Evolutionary conservation across 2,797 vertebrate genomes (phyloP), one percentile per base, ranked within the genome.

Genomic region (Basileuterus tristriatus): DNA sequence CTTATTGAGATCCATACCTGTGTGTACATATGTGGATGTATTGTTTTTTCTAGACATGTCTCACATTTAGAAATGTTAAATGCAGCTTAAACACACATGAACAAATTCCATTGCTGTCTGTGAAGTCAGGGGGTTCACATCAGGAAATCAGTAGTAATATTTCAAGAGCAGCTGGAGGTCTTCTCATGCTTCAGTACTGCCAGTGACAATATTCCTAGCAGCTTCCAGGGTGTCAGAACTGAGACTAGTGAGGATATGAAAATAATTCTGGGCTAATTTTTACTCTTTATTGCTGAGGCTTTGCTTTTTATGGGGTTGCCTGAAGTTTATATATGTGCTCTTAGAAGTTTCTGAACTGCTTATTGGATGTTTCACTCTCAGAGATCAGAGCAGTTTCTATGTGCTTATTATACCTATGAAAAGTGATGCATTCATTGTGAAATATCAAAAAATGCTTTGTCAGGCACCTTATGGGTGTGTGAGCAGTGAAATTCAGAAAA

Each of bases 121-220:
- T 32, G 50, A 89, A 92, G 69, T 86, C 47, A 74, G 52, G 12
- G 27, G 70, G 55, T 71, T 94, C 91, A 84, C 76, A 91, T 76
- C 84, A 96, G 82, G 76, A 92, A 79, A 84, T 84, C 69, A 69
- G 46, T 43, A 39, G 47, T 68, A 89, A 87, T 93, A 91, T 87
- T 89, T 92, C 87, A 85, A 81, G 64, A 92, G 58, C 82, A 95
- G 87, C 82, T 96, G 92, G 90, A 91, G 29, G 46, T 89, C 59
- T 93, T 87, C 81, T 84, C 23, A 24, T 83, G 36, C 83, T 94
- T 93, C 72, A 46, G 32, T 65, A 87, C 19, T 27, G 20, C 27
- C 30, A 84, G 49, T 50, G 78, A 85, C 49, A 91, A 39, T 87
- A 91, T 81, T 89, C 92, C 82, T 75, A 85, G 53, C 49, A 89